These are phyloP conservation scores for Aphaenogaster rudis DNA, from an alignment of 1,140 invertebrate species.

Conservation along the genomic window DNA sequence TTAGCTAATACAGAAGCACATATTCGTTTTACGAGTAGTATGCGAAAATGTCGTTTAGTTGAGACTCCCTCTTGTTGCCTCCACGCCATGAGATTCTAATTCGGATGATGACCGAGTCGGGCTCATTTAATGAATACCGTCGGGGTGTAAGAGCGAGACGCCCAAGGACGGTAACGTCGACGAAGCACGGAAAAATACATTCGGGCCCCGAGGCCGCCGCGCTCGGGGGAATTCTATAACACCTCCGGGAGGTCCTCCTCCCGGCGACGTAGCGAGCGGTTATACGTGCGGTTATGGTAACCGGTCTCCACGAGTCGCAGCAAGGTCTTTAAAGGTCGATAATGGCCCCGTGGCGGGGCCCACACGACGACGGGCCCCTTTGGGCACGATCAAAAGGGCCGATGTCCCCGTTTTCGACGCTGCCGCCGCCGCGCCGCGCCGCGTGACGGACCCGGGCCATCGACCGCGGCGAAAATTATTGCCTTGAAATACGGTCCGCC, in stretches of 20 bases:
- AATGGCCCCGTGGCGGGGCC: constrained; percentile 77
- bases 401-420: constrained; percentile 79
- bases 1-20: background rate
- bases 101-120: background rate
- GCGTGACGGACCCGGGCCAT: constrained; percentile 59
- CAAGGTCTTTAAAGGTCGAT: constrained; percentile 85
- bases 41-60: constrained; percentile 2
- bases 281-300: constrained; percentile 80
- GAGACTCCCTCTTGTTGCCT: background rate
- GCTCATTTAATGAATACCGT: constrained; percentile 23
- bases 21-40: background rate
- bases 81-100: background rate
- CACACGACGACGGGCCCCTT: constrained; percentile 56
- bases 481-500: constrained; percentile 71
- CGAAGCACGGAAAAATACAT: constrained; percentile 39
- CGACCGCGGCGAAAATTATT: constrained; percentile 72
- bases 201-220: background rate
- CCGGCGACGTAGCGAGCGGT: constrained; percentile 76
- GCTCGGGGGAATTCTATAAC: constrained; percentile 67
- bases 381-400: constrained; percentile 77
- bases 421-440: constrained; percentile 59
- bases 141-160: background rate
- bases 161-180: constrained; percentile 28
- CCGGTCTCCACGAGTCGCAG: constrained; percentile 81
- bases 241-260: constrained; percentile 73